Evolutionary conservation across 1,140 invertebrate species (phyloP).

Genomic region (Ylistrum balloti): DNA sequence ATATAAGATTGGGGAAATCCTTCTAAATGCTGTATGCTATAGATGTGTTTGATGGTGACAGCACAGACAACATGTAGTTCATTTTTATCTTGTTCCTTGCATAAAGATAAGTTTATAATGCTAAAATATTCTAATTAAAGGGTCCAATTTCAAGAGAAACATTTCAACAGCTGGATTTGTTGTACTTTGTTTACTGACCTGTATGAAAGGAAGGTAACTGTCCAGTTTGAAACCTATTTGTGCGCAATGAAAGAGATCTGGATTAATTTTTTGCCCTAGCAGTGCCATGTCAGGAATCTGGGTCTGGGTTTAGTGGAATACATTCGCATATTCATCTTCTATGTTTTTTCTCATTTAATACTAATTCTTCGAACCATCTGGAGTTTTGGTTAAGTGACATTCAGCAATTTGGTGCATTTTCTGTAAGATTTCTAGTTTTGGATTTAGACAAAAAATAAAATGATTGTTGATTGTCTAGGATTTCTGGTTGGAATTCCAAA

Average conservation of each 20-base stretch:
- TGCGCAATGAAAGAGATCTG: background rate
- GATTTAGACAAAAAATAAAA: background rate
- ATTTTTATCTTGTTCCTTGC: too few relatives aligned
- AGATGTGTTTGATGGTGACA: background rate
- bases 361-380: background rate
- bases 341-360: background rate
- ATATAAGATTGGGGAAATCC: background rate
- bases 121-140: background rate
- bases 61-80: background rate
- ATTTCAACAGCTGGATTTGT: conserved; percentile 25
- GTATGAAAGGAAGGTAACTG: too few relatives aligned
- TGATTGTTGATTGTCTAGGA: background rate
- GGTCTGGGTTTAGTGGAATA: conserved; percentile 21
- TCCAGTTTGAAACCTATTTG: too few relatives aligned
- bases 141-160: background rate
- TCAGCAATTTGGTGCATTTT: background rate
- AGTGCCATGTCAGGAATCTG: background rate
- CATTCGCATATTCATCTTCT: background rate
- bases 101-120: background rate
- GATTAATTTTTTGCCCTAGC: background rate
- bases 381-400: background rate
- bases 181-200: background rate
- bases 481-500: background rate
- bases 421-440: background rate
- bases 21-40: background rate